Conservation (phyloP, 2,888 invertebrate species). For the Colletes collaris region DNA sequence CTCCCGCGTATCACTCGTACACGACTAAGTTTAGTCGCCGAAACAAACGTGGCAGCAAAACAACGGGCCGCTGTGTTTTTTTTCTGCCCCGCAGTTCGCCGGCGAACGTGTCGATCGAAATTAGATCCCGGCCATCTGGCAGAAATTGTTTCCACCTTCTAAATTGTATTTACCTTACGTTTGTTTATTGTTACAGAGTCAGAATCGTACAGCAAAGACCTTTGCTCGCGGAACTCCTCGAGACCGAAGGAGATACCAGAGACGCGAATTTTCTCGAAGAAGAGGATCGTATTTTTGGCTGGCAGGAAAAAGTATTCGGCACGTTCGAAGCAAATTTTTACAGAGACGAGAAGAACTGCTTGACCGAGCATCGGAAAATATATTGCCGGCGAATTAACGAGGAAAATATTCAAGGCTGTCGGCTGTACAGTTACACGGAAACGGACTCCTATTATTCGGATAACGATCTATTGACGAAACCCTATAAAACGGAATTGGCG, state of each 20-base stretch:
- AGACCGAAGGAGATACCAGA: conserved; percentile 76
- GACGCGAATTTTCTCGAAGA: conserved; percentile 77
- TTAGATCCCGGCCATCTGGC: conserved; percentile 59
- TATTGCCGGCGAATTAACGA: conserved; percentile 84
- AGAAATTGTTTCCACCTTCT: conserved; percentile 46
- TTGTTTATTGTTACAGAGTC: conserved; percentile 76
- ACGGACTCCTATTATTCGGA: conserved; percentile 84
- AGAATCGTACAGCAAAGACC: conserved; percentile 79
- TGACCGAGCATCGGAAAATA: conserved; percentile 85
- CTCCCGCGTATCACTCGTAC: no score
- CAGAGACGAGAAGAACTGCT: conserved; percentile 86
- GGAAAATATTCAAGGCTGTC: conserved; percentile 77
- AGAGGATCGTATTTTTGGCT: conserved; percentile 84
- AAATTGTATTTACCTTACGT: conserved; percentile 55
- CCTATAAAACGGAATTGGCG: conserved; percentile 71
- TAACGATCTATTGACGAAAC: conserved; percentile 70
- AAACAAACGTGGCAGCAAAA: not conserved
- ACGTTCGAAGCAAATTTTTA: conserved; percentile 86
- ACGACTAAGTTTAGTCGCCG: not conserved
- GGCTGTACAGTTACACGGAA: conserved; percentile 86
- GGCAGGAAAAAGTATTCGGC: conserved; percentile 90
- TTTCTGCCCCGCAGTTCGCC: not conserved
- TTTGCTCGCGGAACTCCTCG: conserved; percentile 78
- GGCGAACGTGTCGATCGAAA: conserved; percentile 35
- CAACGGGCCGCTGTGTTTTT: conserved; percentile 24